A percentile compares a stretch with the other conserved stretches of the same genome.
Evolutionary conservation across 2,888 invertebrate species (phyloP).

Genomic region (Ophion slaviceki): DNA sequence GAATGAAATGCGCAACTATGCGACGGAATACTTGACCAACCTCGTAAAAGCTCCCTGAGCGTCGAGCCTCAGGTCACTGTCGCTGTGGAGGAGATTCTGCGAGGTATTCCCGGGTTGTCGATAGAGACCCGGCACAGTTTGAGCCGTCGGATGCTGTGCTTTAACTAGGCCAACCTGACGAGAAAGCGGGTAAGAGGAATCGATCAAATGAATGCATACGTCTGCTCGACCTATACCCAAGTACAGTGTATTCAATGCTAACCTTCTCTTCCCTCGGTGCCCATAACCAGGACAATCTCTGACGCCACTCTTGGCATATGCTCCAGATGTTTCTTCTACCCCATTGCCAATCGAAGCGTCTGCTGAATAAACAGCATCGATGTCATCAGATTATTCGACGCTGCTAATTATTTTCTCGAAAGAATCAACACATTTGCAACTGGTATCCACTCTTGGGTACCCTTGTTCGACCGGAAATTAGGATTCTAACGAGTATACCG

Average conservation of each 20-base stretch:
- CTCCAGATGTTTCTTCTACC: constrained; percentile 79
- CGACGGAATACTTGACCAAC: constrained; percentile 69
- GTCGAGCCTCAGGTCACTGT: constrained; percentile 81
- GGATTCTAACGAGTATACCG: not conserved
- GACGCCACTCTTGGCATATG: constrained; percentile 81
- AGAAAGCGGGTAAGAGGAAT: constrained; percentile 25
- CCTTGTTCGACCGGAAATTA: not conserved
- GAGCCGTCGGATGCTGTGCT: constrained; percentile 81
- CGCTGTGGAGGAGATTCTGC: constrained; percentile 80
- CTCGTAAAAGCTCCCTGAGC: constrained; percentile 82
- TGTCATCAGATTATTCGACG: not conserved
- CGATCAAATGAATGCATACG: constrained; percentile 32
- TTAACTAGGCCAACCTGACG: constrained; percentile 81
- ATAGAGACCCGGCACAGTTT: constrained; percentile 80
- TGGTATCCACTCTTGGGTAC: not conserved
- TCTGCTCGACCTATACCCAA: not conserved
- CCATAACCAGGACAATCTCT: constrained; percentile 81
- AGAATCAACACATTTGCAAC: not conserved
- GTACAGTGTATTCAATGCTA: constrained; percentile 19
- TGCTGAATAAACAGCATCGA: constrained; percentile 18
- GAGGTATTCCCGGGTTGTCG: constrained; percentile 78
- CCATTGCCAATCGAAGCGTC: constrained; percentile 77
- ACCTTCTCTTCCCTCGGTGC: constrained; percentile 82
- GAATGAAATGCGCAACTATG: constrained; percentile 1
- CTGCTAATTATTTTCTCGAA: not conserved